A percentile compares a stretch with the other conserved stretches of the same genome.
These are phyloP conservation scores for Bombus terrestris DNA, from an alignment of 1,140 invertebrate genomes.

Conservation along the genomic window DNA sequence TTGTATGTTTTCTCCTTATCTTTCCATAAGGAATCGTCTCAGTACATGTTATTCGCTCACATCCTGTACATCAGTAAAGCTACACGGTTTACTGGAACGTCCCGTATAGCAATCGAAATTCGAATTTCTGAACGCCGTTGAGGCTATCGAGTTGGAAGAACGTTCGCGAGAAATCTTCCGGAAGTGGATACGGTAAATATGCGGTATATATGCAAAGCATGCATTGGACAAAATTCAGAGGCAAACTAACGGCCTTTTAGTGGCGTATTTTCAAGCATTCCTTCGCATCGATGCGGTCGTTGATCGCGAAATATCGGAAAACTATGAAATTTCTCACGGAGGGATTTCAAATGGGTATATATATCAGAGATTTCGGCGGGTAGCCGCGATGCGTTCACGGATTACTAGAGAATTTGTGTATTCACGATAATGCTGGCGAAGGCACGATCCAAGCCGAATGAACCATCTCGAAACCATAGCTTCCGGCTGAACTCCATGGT, in stretches of 20 bases:
- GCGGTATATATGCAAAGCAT: constrained; percentile 52
- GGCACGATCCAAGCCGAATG: not conserved
- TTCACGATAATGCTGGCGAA: not conserved
- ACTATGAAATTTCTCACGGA: constrained; percentile 52
- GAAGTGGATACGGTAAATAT: constrained; percentile 46
- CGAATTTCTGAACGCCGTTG: constrained; percentile 24
- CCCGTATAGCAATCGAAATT: not conserved
- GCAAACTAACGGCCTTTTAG: constrained; percentile 54
- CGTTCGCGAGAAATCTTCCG: constrained; percentile 27
- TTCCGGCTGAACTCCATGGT: not conserved
- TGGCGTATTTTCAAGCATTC: constrained; percentile 43
- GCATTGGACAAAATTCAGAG: constrained; percentile 47
- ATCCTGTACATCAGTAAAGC: no score
- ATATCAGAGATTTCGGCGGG: constrained; percentile 40
- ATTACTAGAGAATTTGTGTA: constrained; percentile 31
- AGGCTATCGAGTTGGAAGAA: constrained; percentile 42
- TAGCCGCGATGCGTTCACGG: not conserved
- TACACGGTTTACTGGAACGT: no score
- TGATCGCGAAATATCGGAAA: constrained; percentile 49
- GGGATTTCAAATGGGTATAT: constrained; percentile 14
- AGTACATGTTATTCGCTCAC: no score
- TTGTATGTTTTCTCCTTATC: no score
- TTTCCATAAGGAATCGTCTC: no score
- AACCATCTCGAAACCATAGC: constrained; percentile 28
- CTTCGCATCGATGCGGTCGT: no score